Conservation (phyloP, 1,140 invertebrate species). For the Cyphomyrmex costatus region DNA sequence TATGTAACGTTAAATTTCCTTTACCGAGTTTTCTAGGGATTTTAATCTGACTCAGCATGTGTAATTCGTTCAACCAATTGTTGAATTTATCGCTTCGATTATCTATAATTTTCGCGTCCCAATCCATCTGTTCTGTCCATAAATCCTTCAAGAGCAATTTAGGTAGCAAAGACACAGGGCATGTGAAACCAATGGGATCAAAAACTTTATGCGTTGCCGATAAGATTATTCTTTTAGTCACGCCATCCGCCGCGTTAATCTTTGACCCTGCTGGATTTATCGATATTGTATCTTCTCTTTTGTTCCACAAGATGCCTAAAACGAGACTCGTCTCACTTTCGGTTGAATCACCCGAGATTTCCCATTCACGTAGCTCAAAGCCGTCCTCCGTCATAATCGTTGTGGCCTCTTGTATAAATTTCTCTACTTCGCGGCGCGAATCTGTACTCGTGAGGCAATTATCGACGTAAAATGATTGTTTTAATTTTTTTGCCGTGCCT, state of each 20-base stretch:
- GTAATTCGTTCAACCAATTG: background rate
- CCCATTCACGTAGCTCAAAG: constrained; percentile 59
- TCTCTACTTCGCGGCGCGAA: constrained; percentile 18
- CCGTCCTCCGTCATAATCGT: constrained; percentile 13
- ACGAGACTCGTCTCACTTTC: constrained; percentile 31
- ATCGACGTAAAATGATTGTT: constrained; percentile 66
- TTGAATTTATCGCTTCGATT: background rate
- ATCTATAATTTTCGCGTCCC: background rate
- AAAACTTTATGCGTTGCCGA: background rate
- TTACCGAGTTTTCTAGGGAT: background rate
- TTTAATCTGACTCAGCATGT: background rate
- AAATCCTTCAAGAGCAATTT: background rate
- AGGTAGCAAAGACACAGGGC: background rate
- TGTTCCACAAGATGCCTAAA: constrained; percentile 50
- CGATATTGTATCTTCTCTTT: constrained; percentile 39
- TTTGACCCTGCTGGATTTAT: constrained; percentile 41
- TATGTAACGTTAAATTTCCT: background rate
- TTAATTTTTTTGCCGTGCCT: constrained; percentile 1
- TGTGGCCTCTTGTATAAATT: constrained; percentile 30
- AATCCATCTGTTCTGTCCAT: background rate
- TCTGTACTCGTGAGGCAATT: constrained; percentile 67
- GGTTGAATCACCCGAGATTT: constrained; percentile 13
- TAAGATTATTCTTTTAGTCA: constrained; percentile 75
- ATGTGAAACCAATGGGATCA: background rate
- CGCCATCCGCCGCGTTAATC: constrained; percentile 82